Percentiles rank a stretch among this genome's conserved stretches.
Conservation (phyloP, 2,888 invertebrate genomes). For the Ophioninae sp. region DNA sequence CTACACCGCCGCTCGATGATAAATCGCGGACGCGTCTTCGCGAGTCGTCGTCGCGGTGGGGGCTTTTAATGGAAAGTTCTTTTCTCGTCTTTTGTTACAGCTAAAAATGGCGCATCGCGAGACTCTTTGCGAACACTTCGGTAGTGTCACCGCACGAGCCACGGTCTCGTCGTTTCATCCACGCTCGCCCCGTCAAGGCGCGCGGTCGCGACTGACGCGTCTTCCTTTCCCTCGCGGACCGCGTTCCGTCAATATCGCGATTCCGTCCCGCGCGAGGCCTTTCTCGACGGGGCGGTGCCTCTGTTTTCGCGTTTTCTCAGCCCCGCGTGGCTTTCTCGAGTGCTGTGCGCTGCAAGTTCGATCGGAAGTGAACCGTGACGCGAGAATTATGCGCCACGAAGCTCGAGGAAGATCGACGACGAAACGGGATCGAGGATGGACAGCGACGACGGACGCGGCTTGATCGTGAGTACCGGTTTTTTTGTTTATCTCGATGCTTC, state of each 20-base stretch:
- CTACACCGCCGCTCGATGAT: neutral
- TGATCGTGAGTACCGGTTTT: constrained; percentile 32
- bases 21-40: constrained; percentile 22
- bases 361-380: constrained; percentile 33
- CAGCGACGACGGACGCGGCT: constrained; percentile 28
- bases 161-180: constrained; percentile 12
- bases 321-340: neutral
- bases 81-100: constrained; percentile 33
- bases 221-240: constrained; percentile 16
- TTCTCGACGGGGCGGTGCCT: neutral
- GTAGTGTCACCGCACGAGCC: constrained; percentile 22
- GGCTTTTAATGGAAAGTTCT: constrained; percentile 41
- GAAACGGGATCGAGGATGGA: neutral
- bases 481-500: too few relatives aligned
- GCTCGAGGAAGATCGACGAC: constrained; percentile 16
- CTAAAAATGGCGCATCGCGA: constrained; percentile 38
- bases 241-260: constrained; percentile 12
- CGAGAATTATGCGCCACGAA: neutral
- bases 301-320: constrained; percentile 5
- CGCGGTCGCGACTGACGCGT: constrained; percentile 46
- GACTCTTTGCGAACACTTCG: constrained; percentile 18
- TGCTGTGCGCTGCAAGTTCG: constrained; percentile 31
- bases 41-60: constrained; percentile 37
- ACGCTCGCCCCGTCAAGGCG: constrained; percentile 25
- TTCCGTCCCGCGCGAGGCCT: constrained; percentile 5